Evolutionary conservation across 23 tunicate species (phyloP).

Genomic region (Ciona savignyi): DNA sequence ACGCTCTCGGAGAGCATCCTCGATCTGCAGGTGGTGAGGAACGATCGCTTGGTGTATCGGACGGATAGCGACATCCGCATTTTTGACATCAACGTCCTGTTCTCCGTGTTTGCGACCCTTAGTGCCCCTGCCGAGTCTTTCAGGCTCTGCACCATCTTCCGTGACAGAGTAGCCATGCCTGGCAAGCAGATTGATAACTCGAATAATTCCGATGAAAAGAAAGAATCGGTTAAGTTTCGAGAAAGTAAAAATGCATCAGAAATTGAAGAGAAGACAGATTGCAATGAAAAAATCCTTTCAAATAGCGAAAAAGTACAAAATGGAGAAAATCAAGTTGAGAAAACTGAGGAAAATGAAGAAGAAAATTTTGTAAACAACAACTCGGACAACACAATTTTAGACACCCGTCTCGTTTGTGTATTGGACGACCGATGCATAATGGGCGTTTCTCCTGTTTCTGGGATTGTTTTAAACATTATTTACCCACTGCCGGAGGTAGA

Average conservation of each 20-base stretch:
- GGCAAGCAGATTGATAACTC: background rate
- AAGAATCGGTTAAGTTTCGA: background rate
- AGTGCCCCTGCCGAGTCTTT: constrained; percentile 22
- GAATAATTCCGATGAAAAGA: too few relatives aligned
- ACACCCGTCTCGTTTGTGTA: constrained; percentile 32
- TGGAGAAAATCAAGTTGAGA: too few relatives aligned
- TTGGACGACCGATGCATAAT: constrained; percentile 44
- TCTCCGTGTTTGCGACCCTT: constrained; percentile 29
- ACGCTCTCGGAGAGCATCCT: constrained; percentile 34
- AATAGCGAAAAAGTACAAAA: too few relatives aligned
- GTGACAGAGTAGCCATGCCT: constrained; percentile 1
- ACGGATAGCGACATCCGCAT: constrained; percentile 37
- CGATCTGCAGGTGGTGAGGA: constrained; percentile 9
- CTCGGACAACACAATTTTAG: background rate
- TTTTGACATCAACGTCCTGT: constrained; percentile 47
- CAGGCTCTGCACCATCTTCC: constrained; percentile 21
- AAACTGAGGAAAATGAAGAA: too few relatives aligned
- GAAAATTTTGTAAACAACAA: background rate
- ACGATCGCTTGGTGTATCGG: constrained; percentile 32
- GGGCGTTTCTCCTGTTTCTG: constrained; percentile 52
- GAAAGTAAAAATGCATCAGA: background rate
- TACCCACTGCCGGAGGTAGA: constrained; percentile 42
- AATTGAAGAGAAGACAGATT: background rate
- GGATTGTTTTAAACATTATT: constrained; percentile 30
- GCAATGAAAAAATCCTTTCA: background rate